Percentiles rank a stretch among this genome's conserved stretches.
Evolutionary conservation across 2,797 vertebrate species (phyloP).

Genomic region (Triplophysa bombifrons): DNA sequence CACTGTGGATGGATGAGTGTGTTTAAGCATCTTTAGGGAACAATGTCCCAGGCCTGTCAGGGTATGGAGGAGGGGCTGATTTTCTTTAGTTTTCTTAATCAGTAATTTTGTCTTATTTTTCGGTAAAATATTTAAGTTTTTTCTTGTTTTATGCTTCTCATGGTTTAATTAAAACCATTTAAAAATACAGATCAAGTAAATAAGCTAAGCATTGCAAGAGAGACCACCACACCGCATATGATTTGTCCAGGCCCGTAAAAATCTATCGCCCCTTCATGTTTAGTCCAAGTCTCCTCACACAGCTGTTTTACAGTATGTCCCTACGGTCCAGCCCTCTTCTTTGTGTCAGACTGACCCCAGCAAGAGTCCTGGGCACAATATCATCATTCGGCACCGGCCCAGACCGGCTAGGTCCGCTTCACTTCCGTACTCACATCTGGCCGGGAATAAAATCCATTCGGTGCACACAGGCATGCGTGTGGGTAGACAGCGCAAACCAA

Average conservation of each 20-base stretch:
- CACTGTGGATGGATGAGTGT: background rate
- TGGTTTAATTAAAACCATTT: background rate
- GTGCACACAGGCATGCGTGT: slow-evolving; percentile 70
- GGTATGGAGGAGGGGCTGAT: background rate
- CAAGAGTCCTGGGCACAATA: slow-evolving; percentile 24
- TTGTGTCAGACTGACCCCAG: slow-evolving; percentile 7
- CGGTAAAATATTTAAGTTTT: background rate
- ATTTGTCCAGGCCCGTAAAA: background rate
- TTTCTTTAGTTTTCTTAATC: no score
- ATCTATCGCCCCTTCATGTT: background rate
- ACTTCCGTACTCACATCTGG: slow-evolving; percentile 78
- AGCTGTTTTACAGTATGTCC: background rate
- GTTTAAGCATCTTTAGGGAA: background rate
- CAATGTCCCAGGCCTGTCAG: background rate
- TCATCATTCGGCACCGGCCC: slow-evolving; percentile 24
- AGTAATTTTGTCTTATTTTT: background rate
- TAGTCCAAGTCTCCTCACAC: background rate
- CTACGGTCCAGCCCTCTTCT: background rate
- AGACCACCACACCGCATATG: background rate
- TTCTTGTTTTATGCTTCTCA: no score
- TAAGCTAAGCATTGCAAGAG: background rate
- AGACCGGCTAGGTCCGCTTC: slow-evolving; percentile 55
- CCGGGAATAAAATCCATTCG: slow-evolving; percentile 55
- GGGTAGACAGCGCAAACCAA: slow-evolving; percentile 77
- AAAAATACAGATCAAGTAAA: background rate